These are phyloP conservation scores for Caenorhabditis briggsae DNA, from an alignment of 1,140 invertebrate species.

Conservation along the genomic window DNA sequence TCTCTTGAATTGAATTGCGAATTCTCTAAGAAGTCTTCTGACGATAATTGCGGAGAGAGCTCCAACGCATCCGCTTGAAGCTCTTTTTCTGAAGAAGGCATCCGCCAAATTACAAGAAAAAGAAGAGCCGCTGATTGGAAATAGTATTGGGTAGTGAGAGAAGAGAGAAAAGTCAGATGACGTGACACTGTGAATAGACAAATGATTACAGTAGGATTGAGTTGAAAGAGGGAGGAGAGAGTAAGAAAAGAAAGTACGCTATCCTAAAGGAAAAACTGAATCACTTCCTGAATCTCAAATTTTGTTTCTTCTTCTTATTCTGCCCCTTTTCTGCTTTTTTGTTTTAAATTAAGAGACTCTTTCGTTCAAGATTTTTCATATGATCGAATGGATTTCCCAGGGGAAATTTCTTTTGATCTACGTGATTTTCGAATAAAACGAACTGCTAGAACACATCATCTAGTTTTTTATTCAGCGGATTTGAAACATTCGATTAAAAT, in stretches of 20 bases:
- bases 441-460: background rate
- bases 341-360: background rate
- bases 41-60: constrained; percentile 44
- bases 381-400: background rate
- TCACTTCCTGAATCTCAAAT: constrained; percentile 51
- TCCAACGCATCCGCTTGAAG: constrained; percentile 31
- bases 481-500: constrained; percentile 29
- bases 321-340: background rate
- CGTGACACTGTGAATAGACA: constrained; percentile 55
- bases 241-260: background rate
- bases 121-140: constrained; percentile 29
- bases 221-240: background rate
- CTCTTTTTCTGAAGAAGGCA: background rate
- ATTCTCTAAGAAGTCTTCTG: constrained; percentile 25
- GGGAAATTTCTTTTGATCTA: background rate
- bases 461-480: background rate
- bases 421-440: no score
- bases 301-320: constrained; percentile 30
- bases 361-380: constrained; percentile 34
- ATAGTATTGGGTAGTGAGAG: constrained; percentile 2
- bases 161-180: constrained; percentile 13
- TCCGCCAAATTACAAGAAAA: constrained; percentile 50
- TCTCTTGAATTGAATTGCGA: background rate
- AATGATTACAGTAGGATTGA: constrained; percentile 43
- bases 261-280: constrained; percentile 24